A percentile compares a stretch with the other conserved stretches of the same genome.
Conservation (phyloP, 1,140 invertebrate species). For the Drosophila prosaltans region DNA sequence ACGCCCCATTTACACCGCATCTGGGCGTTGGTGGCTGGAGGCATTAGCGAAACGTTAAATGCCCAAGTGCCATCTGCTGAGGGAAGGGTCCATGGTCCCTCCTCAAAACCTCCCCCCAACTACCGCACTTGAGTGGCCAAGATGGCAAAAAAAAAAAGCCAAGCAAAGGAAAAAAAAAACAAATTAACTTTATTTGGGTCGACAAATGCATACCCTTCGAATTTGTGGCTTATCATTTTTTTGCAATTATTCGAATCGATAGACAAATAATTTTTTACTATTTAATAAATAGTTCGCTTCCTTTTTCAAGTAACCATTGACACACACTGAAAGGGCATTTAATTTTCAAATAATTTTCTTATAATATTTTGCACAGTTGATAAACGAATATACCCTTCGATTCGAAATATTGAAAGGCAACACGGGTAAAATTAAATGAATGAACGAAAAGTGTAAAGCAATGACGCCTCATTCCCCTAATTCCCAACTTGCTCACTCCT, state of each 20-base stretch:
- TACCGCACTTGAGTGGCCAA: conserved; percentile 29
- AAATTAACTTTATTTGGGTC: background rate
- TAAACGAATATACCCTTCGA: background rate
- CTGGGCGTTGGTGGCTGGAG: conserved; percentile 39
- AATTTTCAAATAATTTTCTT: too few relatives aligned
- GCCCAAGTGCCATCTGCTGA: conserved; percentile 73
- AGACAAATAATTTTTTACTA: too few relatives aligned
- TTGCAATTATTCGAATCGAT: too few relatives aligned
- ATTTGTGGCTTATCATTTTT: too few relatives aligned
- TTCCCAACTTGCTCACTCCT: conserved; percentile 55
- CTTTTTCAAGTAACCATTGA: too few relatives aligned
- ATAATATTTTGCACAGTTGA: too few relatives aligned
- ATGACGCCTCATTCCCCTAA: conserved; percentile 64
- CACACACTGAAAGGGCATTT: too few relatives aligned
- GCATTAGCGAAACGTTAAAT: conserved; percentile 80
- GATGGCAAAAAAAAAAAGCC: background rate
- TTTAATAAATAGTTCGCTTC: too few relatives aligned
- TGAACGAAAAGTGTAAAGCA: conserved; percentile 81
- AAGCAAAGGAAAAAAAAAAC: too few relatives aligned
- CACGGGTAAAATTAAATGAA: conserved; percentile 72
- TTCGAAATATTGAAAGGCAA: conserved; percentile 4
- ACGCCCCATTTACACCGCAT: conserved; percentile 73
- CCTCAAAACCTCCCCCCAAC: background rate
- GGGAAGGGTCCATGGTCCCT: background rate
- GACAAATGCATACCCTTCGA: background rate